Base-by-base conservation (phyloP, 2,113 vertebrate genomes). In the Hiodon alosoides region DNA sequence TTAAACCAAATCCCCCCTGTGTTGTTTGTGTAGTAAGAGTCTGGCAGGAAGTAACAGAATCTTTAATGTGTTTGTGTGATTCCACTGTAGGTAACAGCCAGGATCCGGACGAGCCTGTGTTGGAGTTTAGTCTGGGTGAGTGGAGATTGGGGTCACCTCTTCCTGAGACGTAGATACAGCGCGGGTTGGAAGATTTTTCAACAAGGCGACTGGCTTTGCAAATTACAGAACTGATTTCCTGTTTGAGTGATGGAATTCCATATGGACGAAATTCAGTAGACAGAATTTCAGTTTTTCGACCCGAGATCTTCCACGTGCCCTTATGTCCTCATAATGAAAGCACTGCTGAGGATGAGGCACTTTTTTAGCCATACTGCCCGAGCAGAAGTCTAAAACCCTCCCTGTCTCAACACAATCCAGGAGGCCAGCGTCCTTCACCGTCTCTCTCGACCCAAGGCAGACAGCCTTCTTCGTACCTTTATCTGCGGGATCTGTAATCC, bases 71-170 rank as follows among this genome's bases (percentile, higher is more conserved):
- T 74, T 17, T 51, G 7, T 60, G 50, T n/a, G 82, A 84, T 75
- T 81, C 78, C 67, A 31, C 31, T 81, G 31, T 83, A 99, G 97
- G 96, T 82, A 96, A 92, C 81, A 92, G 94, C 84, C 95, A 97
- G 82, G 97, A 99, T 85, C 97, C 97, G 68, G 97, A 99, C 75
- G 97, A 99, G 78, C 97, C 97, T 0, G 94, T 97, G 85, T 89
- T 99, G 87, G 97, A 99, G 90, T 99, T 99, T 83, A 99, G 96
- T 80, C 90, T 99, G 87, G 97, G 97, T 99, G 85, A 74, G 95
- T 91, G 31, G 67, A 16, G 60, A 10, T 17, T 47, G 31, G 7
- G 31, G 46, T 31, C 31, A 31, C 31, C 31, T 31, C 31, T 7
- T 66, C 31, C 10, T 60, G 59, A 14, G 11, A 14, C 10, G 1